Evolutionary conservation across 2,797 vertebrate genomes (phyloP), one percentile per base, ranked within the genome.

Genomic region (Silurus aristotelis): DNA sequence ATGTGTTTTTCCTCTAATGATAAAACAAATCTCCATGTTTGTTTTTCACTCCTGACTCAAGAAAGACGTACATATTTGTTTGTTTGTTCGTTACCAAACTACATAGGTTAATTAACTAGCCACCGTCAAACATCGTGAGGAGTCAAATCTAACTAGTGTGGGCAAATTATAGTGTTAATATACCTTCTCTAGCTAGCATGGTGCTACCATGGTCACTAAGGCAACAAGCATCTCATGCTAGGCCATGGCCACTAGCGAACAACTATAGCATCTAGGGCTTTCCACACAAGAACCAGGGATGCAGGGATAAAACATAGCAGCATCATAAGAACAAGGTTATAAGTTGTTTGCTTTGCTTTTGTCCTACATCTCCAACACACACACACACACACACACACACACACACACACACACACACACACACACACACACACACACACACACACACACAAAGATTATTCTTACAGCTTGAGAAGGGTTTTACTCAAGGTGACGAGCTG

Each of bases 401-500:
- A 38, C 6, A 8, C 48, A 52, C 48, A 52, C 9, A 52, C 48
- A 52, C 48, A 73, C 71, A 46, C 43, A 46, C 68, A 43, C 38
- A 12, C 43, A 48, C 31, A 70, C 48, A 52, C 10, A 19, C 17
- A 43, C 7, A 43, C 38, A 19, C 70, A 46, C 70, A 43, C 68
- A 20, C 38, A 71, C 68, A 68, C 67, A 38, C 67, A 38, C 17
- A 38, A 43, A 52, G 20, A 72, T 48, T n/a, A 73, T 52, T 73
- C 46, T 6, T 19, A 13, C 22, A 73, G 13, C 46, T 13, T 73
- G 48, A 46, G 67, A 63, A 8, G 15, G 81, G 15, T 79, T 71
- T 52, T 27, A 58, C 43, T 87, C 75, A 87, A 84, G 86, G 86
- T 87, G 86, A 87, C 60, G 64, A 55, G 15, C 52, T 55, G 83